Base-by-base conservation (phyloP, 2,888 invertebrate species). In the Sarcophaga variegata region DNA sequence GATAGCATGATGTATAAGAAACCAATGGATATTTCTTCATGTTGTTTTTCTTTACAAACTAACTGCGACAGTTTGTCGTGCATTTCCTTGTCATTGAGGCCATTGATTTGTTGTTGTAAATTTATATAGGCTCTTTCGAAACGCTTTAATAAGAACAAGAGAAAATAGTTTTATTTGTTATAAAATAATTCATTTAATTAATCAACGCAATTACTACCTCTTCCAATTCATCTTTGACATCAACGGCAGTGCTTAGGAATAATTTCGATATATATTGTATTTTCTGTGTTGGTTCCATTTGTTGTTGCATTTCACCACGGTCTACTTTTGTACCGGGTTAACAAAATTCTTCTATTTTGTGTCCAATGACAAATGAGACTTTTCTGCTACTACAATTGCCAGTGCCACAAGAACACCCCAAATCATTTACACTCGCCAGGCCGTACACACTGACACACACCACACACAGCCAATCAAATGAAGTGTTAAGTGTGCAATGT, bases 21-120 rank as follows among this genome's bases (percentile, higher is more conserved):
- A 77, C 99, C 99, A 89, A 98, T 94, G 79, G 97, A 98, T 85
- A 98, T 96, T 91, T 99, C 99, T 93, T 99, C 99, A 94, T 98
- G 98, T 91, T 96, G 97, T 85, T 94, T 93, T 90, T 97, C 97
- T 93, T 98, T 97, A 92, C 97, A 96, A 88, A 98, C 97, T 88
- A 97, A 96, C 93, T 96, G 97, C 92, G 97, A 98, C 75, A 99
- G 95, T 49, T 97, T 96, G 93, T 99, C 98, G 93, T 98, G 98
- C 90, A 97, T 96, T 94, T 99, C 98, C 92, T 98, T 97, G 92
- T 99, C 99, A 90, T 97, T 98, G 90, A 97, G 95, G 89, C 97
- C 98, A 89, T 95, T 95, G 85, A 96, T 96, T 90, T 98, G 94
- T 90, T 95, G 95, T 93, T 97, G 97, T 88, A 98, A 95, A 91